Evolutionary conservation across 2,113 vertebrate genomes (phyloP).

Genomic region (Macroglossus sobrinus): DNA sequence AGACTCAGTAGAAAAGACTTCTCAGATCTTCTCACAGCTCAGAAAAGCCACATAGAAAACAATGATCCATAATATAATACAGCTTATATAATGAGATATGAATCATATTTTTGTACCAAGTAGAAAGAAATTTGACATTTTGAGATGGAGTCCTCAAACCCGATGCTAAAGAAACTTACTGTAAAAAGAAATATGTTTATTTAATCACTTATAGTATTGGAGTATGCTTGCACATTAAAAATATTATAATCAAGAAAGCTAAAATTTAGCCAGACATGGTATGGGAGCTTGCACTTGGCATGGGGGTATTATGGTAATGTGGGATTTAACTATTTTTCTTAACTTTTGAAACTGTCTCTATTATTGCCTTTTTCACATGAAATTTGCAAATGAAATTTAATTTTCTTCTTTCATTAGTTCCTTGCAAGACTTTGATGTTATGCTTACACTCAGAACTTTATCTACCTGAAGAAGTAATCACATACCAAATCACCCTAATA

Average conservation of each 20-base stretch:
- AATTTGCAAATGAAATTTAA: slow-evolving; percentile 26
- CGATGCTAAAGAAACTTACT: slow-evolving; percentile 45
- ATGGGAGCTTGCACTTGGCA: background rate
- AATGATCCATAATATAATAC: slow-evolving; percentile 20
- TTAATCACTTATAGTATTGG: slow-evolving; percentile 37
- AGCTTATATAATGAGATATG: slow-evolving; percentile 52
- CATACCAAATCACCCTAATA: background rate
- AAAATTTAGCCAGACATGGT: background rate
- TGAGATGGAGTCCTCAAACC: slow-evolving; percentile 40
- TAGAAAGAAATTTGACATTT: slow-evolving; percentile 41
- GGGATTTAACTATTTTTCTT: background rate
- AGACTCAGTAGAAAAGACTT: slow-evolving; percentile 25
- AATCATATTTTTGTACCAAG: slow-evolving; percentile 40
- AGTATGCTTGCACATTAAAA: background rate
- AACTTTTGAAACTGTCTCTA: background rate
- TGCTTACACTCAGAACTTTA: background rate
- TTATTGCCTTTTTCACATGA: background rate
- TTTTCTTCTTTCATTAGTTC: background rate
- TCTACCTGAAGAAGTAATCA: background rate
- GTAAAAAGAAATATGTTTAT: slow-evolving; percentile 29
- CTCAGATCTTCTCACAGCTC: background rate
- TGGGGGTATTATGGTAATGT: background rate
- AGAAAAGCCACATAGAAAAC: slow-evolving; percentile 43
- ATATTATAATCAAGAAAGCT: background rate
- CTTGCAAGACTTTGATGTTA: background rate